Evolutionary conservation across 2,113 vertebrate genomes (phyloP).

Genomic region (Mormoops blainvillei): DNA sequence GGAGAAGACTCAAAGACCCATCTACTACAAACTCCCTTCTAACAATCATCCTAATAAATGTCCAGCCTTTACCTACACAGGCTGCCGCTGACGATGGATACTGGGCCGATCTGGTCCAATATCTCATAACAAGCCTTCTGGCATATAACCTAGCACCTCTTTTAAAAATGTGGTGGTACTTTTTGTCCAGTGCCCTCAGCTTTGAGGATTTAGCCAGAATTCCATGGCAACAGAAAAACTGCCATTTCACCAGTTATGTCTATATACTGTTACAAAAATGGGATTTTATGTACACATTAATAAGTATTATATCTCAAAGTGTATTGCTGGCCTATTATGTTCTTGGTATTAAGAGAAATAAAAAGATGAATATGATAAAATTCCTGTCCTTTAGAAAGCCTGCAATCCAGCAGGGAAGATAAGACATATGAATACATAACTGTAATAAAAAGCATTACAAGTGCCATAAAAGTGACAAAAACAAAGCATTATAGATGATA

Average conservation of each 20-base stretch:
- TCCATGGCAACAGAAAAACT: neutral
- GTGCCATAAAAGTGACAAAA: neutral
- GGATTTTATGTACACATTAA: neutral
- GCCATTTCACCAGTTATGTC: neutral
- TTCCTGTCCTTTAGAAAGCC: neutral
- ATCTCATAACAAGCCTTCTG: neutral
- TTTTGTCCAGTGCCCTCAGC: neutral
- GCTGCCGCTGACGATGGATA: neutral
- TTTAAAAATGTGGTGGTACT: neutral
- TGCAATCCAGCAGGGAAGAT: neutral
- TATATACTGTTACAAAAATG: neutral
- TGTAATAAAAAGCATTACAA: slow-evolving; percentile 31
- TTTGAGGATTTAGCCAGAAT: slow-evolving; percentile 1
- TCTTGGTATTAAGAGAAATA: slow-evolving; percentile 15
- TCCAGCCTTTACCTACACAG: neutral
- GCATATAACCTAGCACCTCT: neutral
- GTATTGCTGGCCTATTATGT: neutral
- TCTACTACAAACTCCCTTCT: neutral
- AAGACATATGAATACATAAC: slow-evolving; percentile 11
- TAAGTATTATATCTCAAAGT: slow-evolving; percentile 23
- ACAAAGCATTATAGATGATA: neutral
- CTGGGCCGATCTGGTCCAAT: neutral
- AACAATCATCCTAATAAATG: neutral
- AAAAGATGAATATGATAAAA: slow-evolving; percentile 6
- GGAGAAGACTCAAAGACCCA: neutral